Conservation (phyloP, 2,888 invertebrate genomes). For the Hydraecia micacea region DNA sequence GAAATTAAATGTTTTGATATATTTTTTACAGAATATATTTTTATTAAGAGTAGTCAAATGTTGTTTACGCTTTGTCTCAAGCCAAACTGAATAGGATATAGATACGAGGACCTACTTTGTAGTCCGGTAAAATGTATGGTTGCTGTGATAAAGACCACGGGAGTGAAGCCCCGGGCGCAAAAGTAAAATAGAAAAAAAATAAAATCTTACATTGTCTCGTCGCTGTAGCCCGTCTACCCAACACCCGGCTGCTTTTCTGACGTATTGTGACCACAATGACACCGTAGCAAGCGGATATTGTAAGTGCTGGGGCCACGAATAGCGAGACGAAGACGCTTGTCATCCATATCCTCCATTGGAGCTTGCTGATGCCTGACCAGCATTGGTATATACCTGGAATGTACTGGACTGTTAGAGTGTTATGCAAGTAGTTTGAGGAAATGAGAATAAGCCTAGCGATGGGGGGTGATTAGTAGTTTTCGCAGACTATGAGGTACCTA, state of each 20-base stretch:
- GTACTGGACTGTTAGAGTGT: background rate
- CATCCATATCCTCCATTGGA: conserved; percentile 96
- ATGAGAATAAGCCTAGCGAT: too few relatives aligned
- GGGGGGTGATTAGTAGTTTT: too few relatives aligned
- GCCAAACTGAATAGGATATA: too few relatives aligned
- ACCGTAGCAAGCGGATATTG: conserved; percentile 97
- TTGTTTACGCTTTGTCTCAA: too few relatives aligned
- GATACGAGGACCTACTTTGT: background rate
- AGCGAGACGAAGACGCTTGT: conserved; percentile 94
- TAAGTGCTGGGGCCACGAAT: conserved; percentile 96
- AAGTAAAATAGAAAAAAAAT: background rate
- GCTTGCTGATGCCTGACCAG: conserved; percentile 95
- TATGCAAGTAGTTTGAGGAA: background rate
- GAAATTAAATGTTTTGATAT: too few relatives aligned
- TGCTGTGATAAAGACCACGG: background rate
- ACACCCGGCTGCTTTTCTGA: conserved; percentile 93
- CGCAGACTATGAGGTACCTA: background rate
- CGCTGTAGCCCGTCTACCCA: conserved; percentile 83
- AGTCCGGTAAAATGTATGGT: background rate
- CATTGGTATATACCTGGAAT: conserved; percentile 93
- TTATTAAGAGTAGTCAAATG: too few relatives aligned
- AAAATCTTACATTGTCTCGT: conserved; percentile 82
- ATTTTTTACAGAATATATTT: too few relatives aligned
- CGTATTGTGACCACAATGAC: conserved; percentile 98
- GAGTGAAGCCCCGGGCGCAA: background rate